phyloP scores from a whole-genome alignment of 2,888 invertebrate genomes.

The Drosophila nigritarsus region DNA sequence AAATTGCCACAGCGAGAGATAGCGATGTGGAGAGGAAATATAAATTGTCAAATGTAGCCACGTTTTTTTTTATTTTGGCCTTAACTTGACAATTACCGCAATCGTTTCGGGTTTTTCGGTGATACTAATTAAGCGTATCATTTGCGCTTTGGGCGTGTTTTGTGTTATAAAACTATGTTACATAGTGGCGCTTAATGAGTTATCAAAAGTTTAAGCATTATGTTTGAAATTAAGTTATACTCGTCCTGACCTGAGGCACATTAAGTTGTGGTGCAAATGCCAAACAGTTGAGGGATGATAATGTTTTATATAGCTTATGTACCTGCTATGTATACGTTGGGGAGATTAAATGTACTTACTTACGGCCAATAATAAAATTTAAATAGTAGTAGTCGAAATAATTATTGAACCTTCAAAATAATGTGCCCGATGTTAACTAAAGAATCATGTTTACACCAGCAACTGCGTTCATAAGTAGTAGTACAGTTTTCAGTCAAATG shows the following conservation, averaged over 20 bases:
- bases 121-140: conserved; percentile 45
- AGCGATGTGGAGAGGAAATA: background rate
- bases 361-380: background rate
- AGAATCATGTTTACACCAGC: background rate
- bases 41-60: conserved; percentile 33
- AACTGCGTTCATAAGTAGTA: background rate
- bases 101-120: conserved; percentile 20
- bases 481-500: conserved; percentile 2
- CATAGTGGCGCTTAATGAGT: conserved; percentile 57
- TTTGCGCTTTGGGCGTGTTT: conserved; percentile 45
- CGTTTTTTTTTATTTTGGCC: background rate
- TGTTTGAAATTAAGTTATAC: conserved; percentile 36
- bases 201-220: conserved; percentile 65
- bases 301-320: background rate
- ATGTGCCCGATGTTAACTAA: background rate
- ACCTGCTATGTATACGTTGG: background rate
- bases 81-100: conserved; percentile 27
- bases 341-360: background rate
- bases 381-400: background rate
- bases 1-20: background rate
- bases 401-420: background rate
- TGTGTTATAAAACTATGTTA: conserved; percentile 18
- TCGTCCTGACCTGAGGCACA: conserved; percentile 30
- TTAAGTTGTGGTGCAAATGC: conserved; percentile 18
- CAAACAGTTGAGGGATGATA: background rate